These are phyloP conservation scores for Tachina grossa DNA, from an alignment of 2,888 invertebrate genomes.

Conservation along the genomic window DNA sequence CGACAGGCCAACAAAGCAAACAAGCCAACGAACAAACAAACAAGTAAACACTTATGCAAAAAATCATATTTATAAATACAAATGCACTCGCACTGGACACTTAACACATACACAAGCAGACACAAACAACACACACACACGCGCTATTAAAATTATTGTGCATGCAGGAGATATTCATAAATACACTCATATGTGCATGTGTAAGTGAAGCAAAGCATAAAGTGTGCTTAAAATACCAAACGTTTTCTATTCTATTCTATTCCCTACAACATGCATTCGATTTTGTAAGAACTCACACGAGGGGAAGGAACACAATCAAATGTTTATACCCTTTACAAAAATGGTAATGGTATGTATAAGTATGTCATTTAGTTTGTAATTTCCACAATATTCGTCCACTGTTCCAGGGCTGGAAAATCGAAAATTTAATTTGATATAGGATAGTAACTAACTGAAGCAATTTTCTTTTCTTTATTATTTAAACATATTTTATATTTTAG, in stretches of 20 bases:
- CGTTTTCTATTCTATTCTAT: neutral
- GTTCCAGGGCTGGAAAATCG: too few relatives aligned
- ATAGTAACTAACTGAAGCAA: too few relatives aligned
- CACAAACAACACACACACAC: neutral
- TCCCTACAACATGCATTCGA: slow-evolving; percentile 8
- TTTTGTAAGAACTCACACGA: too few relatives aligned
- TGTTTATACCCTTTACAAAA: neutral
- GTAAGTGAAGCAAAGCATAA: neutral
- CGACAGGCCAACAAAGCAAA: slow-evolving; percentile 62
- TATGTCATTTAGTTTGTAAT: neutral
- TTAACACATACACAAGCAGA: slow-evolving; percentile 27
- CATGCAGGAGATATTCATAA: slow-evolving; percentile 11
- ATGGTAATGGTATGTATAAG: neutral
- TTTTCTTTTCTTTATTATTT: too few relatives aligned
- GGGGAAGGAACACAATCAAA: too few relatives aligned
- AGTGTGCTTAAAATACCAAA: slow-evolving; percentile 29
- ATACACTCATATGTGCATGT: neutral
- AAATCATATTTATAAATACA: slow-evolving; percentile 53
- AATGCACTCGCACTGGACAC: neutral
- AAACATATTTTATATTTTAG: too few relatives aligned
- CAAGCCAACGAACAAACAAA: slow-evolving; percentile 28
- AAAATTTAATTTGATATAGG: too few relatives aligned
- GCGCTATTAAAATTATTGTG: slow-evolving; percentile 15
- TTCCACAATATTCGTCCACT: too few relatives aligned
- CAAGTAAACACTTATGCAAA: slow-evolving; percentile 60